Evolutionary conservation across 2,888 invertebrate genomes (phyloP).

Genomic region (Hypercompe scribonia): DNA sequence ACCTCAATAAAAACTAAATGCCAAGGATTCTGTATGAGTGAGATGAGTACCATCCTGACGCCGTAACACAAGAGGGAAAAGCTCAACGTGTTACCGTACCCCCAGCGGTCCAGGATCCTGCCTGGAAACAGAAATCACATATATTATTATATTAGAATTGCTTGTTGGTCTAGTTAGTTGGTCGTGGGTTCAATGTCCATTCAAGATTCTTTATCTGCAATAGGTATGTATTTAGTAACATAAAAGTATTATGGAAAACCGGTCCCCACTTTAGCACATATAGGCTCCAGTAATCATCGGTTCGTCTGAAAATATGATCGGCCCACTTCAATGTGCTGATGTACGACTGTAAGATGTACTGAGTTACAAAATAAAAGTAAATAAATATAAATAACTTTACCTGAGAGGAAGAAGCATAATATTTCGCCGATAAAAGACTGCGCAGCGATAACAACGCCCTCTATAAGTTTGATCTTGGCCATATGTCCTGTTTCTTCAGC

Average conservation of each 20-base stretch:
- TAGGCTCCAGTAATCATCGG: no score
- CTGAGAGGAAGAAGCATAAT: conserved; percentile 91
- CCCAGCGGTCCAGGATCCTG: conserved; percentile 92
- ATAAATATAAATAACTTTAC: conserved; percentile 63
- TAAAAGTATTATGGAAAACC: no score
- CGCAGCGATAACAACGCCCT: conserved; percentile 92
- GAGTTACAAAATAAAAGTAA: no score
- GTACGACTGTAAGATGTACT: no score
- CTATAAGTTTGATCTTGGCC: conserved; percentile 90
- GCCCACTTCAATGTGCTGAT: no score
- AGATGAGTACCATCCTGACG: conserved; percentile 91
- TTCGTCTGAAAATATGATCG: no score
- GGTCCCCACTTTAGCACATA: no score
- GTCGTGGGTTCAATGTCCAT: no score
- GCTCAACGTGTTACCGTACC: conserved; percentile 92
- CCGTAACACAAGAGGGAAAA: conserved; percentile 92
- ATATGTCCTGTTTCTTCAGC: conserved; percentile 88
- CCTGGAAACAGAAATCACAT: conserved; percentile 76
- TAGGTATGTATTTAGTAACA: no score
- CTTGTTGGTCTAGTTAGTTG: no score
- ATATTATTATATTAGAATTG: no score
- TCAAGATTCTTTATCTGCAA: no score
- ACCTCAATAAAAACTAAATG: conserved; percentile 92
- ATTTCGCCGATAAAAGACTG: conserved; percentile 93
- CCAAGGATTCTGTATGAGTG: conserved; percentile 93